Conservation (phyloP, 2,113 vertebrate genomes). For the Toxotes jaculatrix region DNA sequence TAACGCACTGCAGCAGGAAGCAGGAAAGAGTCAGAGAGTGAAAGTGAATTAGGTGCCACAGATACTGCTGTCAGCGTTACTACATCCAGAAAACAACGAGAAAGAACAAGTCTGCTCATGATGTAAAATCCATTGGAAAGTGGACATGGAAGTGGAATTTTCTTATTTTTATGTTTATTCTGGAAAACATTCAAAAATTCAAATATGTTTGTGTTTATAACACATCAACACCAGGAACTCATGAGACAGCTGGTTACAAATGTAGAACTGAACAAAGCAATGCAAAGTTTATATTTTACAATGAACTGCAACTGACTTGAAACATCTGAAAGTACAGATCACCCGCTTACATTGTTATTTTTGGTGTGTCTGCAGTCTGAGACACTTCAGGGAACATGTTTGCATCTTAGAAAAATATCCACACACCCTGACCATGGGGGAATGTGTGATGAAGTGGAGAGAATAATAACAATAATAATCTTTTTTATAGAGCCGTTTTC, state of each 20-base stretch:
- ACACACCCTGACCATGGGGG: neutral
- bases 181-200: neutral
- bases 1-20: slow-evolving; percentile 73
- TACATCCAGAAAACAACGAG: neutral
- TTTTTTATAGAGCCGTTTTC: too few relatives aligned
- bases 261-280: neutral
- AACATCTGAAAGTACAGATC: neutral
- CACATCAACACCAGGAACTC: neutral
- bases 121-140: neutral
- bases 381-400: neutral
- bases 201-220: slow-evolving; percentile 17
- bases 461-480: too few relatives aligned
- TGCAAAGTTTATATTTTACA: neutral
- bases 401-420: neutral
- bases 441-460: neutral
- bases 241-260: slow-evolving; percentile 5
- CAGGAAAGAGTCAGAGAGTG: slow-evolving; percentile 17
- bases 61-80: slow-evolving; percentile 6
- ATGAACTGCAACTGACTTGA: neutral
- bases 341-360: neutral
- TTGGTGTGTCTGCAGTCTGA: neutral
- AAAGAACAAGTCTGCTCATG: neutral
- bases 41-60: neutral
- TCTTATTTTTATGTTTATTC: neutral
- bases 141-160: neutral